These are phyloP conservation scores for Argyrosomus regius DNA, from an alignment of 2,797 vertebrate genomes.

Conservation along the genomic window DNA sequence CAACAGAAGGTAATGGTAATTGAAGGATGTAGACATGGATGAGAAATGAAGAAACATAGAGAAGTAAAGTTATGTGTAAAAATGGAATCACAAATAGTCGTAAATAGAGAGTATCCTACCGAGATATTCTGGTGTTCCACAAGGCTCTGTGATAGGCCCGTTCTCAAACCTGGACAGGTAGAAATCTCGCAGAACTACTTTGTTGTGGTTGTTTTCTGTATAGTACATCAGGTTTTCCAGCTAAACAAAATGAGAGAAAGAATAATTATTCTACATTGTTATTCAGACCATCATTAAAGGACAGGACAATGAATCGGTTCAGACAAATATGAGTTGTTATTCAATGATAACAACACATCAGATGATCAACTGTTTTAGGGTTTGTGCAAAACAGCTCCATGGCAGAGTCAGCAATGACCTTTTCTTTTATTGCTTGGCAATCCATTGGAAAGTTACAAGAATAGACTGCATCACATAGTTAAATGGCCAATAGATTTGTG, in stretches of 20 bases:
- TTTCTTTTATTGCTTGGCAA: neutral
- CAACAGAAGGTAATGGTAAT: constrained; percentile 6
- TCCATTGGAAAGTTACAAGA: neutral
- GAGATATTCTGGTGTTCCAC: constrained; percentile 91
- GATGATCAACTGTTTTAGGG: neutral
- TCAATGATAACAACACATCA: neutral
- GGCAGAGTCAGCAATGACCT: neutral
- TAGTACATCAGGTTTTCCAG: constrained; percentile 85
- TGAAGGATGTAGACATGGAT: neutral
- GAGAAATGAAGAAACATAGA: neutral
- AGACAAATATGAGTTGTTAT: neutral
- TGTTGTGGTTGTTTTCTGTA: constrained; percentile 89
- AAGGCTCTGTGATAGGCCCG: constrained; percentile 91
- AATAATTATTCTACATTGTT: neutral
- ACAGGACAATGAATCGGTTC: neutral
- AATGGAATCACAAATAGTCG: neutral
- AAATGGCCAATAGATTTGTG: neutral
- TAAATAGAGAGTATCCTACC: constrained; percentile 72
- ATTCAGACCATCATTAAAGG: neutral
- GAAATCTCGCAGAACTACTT: constrained; percentile 91
- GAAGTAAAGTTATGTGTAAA: constrained; percentile 10
- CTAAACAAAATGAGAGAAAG: constrained; percentile 48
- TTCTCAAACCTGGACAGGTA: constrained; percentile 92
- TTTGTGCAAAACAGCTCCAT: neutral
- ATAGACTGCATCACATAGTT: neutral